phyloP scores from a whole-genome alignment of 2,797 vertebrate species.

The Liparis tanakae region DNA sequence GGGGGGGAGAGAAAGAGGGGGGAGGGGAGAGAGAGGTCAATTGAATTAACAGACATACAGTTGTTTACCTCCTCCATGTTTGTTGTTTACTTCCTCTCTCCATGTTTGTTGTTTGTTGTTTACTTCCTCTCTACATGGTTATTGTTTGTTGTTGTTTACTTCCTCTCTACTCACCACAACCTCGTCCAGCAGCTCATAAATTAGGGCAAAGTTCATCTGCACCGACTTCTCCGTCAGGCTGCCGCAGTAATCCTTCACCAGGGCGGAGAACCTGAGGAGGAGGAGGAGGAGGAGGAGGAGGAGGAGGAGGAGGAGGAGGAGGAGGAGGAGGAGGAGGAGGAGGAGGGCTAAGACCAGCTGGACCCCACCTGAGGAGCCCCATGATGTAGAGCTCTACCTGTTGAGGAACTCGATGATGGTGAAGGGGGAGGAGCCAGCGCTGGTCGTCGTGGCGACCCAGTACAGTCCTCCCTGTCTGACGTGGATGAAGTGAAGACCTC shows the following conservation, averaged over 20 bases:
- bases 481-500: conserved; percentile 86
- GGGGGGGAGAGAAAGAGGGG: too few relatives aligned
- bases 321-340: too few relatives aligned
- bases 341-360: too few relatives aligned
- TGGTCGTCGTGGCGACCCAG: conserved; percentile 84
- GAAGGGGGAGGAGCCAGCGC: conserved; percentile 84
- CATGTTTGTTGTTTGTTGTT: too few relatives aligned
- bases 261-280: conserved; percentile 80
- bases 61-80: too few relatives aligned
- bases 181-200: conserved; percentile 92
- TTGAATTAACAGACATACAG: too few relatives aligned
- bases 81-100: too few relatives aligned
- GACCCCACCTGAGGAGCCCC: too few relatives aligned
- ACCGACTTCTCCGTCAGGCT: conserved; percentile 86
- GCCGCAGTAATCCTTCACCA: conserved; percentile 91
- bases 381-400: conserved; percentile 65
- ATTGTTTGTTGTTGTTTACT: too few relatives aligned
- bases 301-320: neutral
- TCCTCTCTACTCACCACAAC: conserved; percentile 82
- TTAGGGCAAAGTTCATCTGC: conserved; percentile 89
- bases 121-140: too few relatives aligned
- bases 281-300: too few relatives aligned
- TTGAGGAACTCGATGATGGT: conserved; percentile 89
- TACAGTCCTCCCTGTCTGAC: conserved; percentile 89
- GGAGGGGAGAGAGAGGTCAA: too few relatives aligned